Percentiles rank a stretch among this genome's conserved stretches.
These are phyloP conservation scores for Idaea straminata DNA, from an alignment of 2,888 invertebrate genomes.

Conservation along the genomic window DNA sequence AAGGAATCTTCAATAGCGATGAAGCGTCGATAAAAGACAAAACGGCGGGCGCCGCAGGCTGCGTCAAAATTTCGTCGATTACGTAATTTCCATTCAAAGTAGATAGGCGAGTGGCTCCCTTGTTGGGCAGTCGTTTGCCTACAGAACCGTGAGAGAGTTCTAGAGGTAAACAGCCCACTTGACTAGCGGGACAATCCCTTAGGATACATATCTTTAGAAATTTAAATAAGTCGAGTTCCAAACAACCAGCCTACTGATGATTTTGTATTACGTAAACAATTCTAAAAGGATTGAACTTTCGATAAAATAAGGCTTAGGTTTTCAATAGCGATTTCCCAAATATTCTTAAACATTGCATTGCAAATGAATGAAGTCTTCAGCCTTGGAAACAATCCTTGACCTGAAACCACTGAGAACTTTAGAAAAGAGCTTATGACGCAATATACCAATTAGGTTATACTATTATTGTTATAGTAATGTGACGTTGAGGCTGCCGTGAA, in stretches of 20 bases:
- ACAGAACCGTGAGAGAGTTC: slow-evolving; percentile 31
- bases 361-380: slow-evolving; percentile 4
- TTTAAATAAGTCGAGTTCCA: slow-evolving; percentile 47
- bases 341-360: slow-evolving; percentile 1
- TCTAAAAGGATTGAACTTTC: slow-evolving; percentile 27
- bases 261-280: slow-evolving; percentile 33
- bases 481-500: slow-evolving; percentile 12
- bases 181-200: slow-evolving; percentile 33
- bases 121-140: slow-evolving; percentile 32
- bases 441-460: slow-evolving; percentile 10
- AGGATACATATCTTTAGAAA: slow-evolving; percentile 48
- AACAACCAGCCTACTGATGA: slow-evolving; percentile 37
- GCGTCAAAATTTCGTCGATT: slow-evolving; percentile 57
- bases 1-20: slow-evolving; percentile 42
- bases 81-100: slow-evolving; percentile 66
- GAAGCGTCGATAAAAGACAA: slow-evolving; percentile 47
- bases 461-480: slow-evolving; percentile 10
- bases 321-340: slow-evolving; percentile 17
- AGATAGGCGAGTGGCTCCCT: slow-evolving; percentile 40
- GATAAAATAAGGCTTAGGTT: slow-evolving; percentile 8
- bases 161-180: slow-evolving; percentile 17
- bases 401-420: slow-evolving; percentile 10
- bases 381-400: slow-evolving; percentile 23
- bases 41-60: slow-evolving; percentile 38
- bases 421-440: slow-evolving; percentile 12